Percentiles rank a stretch among this genome's conserved stretches.
These are phyloP conservation scores for Exephanes ischioxanthus DNA, from an alignment of 2,888 invertebrate genomes.

Conservation along the genomic window DNA sequence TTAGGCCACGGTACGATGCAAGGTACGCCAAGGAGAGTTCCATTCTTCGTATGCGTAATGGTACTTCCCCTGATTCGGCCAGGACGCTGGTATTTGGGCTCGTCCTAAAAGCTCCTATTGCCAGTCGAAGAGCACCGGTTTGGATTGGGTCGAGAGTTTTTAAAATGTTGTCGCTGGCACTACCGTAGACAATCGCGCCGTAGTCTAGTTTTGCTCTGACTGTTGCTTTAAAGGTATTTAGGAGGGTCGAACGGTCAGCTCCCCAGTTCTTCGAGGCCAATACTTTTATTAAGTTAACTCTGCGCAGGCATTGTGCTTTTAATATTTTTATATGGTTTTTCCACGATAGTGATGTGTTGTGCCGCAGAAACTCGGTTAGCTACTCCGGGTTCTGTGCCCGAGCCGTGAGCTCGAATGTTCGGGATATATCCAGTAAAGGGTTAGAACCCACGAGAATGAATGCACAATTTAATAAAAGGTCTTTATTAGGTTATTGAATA, in stretches of 20 bases:
- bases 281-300: slow-evolving; percentile 41
- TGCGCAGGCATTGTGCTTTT: slow-evolving; percentile 21
- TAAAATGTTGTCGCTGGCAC: slow-evolving; percentile 28
- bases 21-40: neutral
- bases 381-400: no score
- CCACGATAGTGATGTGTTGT: slow-evolving; percentile 61
- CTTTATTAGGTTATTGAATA: no score
- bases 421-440: no score
- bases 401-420: no score
- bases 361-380: no score
- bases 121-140: slow-evolving; percentile 39
- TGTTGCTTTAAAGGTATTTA: slow-evolving; percentile 39
- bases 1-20: no score
- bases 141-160: slow-evolving; percentile 36
- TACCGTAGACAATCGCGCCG: slow-evolving; percentile 42
- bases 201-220: slow-evolving; percentile 58
- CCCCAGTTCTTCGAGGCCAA: slow-evolving; percentile 56
- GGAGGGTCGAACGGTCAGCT: slow-evolving; percentile 29
- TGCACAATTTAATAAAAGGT: no score
- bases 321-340: slow-evolving; percentile 39
- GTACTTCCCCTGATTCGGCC: slow-evolving; percentile 7
- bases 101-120: slow-evolving; percentile 42
- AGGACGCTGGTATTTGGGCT: slow-evolving; percentile 29
- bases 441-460: no score
- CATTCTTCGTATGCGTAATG: slow-evolving; percentile 34